Base-by-base conservation (phyloP, 2,113 vertebrate species). In the Himantopus leucocephalus region DNA sequence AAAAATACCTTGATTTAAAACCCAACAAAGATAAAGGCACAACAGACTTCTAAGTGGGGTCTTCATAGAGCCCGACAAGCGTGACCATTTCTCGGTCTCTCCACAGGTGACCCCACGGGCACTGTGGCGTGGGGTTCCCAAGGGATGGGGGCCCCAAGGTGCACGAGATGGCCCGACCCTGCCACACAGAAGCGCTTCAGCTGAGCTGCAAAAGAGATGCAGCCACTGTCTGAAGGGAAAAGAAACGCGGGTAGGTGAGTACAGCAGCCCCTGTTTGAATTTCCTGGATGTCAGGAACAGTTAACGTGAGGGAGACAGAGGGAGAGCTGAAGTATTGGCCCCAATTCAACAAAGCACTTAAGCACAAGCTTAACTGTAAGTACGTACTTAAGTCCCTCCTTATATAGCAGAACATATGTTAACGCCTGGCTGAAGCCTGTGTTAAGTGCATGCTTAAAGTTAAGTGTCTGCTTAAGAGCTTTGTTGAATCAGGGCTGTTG, bases 311-410 rank as follows among this genome's bases (percentile, higher is more conserved):
- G 88, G 95, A 95, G 90, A 83, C 85, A 66, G 67, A 93, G 67
- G 77, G 78, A 95, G 87, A 95, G 74, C 63, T 93, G 94, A 92
- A 91, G 92, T 70, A 24, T 77, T 97, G 96, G 97, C 96, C 93
- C 74, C 45, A 66, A 22, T 95, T 97, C 97, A 97, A 95, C 92
- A 94, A 96, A 96, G 95, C 95, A 95, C 91, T 97, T 97, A 96
- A 95, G 97, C 93, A 70, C 77, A 41, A 97, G 97, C 96, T 97
- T 96, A 97, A 95, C 95, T 95, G 32, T 95, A 97, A 97, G 96
- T 94, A 95, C 5, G 10, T 91, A 97, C 95, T 97, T 97, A 96
- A 97, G 95, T 97, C 94, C 97, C 77, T 97, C 96, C 93, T 97
- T 94, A 96, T 92, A 88, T 32, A 97, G 95, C 89, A 83, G 94